Base-by-base conservation (phyloP, 2,113 vertebrate species). In the Taxidea taxus region DNA sequence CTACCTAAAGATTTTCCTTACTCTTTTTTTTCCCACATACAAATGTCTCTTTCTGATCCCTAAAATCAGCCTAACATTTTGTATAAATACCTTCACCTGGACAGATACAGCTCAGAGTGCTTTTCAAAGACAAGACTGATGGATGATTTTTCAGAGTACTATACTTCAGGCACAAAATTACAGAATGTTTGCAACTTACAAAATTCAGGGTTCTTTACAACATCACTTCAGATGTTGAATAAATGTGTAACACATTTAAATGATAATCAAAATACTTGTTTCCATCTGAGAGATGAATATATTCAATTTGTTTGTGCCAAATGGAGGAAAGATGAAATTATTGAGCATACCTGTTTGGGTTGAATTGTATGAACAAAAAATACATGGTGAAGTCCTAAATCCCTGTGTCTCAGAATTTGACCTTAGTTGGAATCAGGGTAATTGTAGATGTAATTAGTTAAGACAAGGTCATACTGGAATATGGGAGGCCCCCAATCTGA, bases 221-320 rank as follows among this genome's bases (percentile, higher is more conserved):
- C 9, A 20, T 94, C 66, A 93, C 29, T 83, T 83, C 97, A 98
- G 97, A 97, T 94, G 97, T 60, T 96, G 96, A 97, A 96, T 94
- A 89, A 95, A 95, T 6, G 11, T 85, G 14, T 58, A 92, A 96
- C 94, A 95, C 85, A 97, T 74, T 96, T 90, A 98, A 97, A 97
- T 96, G 68, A 56, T 62, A 97, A 98, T 98, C 97, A 98, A 98
- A 80, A 75, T 89, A 97, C 96, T 98, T 98, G 97, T 97, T 97
- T 94, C 64, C 95, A 60, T 92, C 97, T 87, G 94, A 97, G 96
- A 97, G 54, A 97, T 44, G 2, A 58, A 62, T 86, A 93, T 62
- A 96, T 91, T 97, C 94, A 87, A 97, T 60, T 78, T 88, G 93
- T 39, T 90, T 84, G 58, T 92, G 87, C 29, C 82, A 87, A 97